These are phyloP conservation scores for Microtus pennsylvanicus DNA, from an alignment of 2,113 vertebrate genomes.

Conservation along the genomic window DNA sequence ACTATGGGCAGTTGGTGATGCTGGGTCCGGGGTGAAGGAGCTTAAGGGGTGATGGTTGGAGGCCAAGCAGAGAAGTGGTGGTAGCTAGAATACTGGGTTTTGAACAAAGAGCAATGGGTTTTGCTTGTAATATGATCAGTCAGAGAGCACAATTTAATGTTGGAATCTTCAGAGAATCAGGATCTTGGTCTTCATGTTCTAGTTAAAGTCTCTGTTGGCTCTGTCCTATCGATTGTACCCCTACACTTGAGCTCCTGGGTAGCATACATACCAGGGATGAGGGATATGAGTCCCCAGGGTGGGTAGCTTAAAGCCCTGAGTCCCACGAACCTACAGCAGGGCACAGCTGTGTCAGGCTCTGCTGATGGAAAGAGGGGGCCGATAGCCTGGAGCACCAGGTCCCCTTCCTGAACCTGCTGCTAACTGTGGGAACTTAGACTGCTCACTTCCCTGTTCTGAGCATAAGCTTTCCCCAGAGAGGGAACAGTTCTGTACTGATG, in stretches of 20 bases:
- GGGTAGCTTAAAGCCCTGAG: neutral
- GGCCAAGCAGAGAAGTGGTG: neutral
- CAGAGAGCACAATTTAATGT: fast-evolving
- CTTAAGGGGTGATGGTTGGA: neutral
- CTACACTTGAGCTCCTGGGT: too few species aligned
- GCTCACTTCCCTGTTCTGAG: neutral
- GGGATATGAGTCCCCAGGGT: neutral
- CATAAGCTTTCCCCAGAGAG: neutral
- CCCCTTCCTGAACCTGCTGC: neutral
- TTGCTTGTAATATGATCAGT: neutral
- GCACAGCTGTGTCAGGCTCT: too few species aligned
- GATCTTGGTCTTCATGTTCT: fast-evolving
- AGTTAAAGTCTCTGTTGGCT: neutral
- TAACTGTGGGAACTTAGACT: neutral
- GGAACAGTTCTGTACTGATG: neutral
- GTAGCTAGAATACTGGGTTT: neutral
- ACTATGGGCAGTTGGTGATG: neutral
- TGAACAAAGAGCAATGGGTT: neutral
- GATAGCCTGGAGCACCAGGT: fast-evolving
- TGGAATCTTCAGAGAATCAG: neutral
- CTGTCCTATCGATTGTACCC: neutral
- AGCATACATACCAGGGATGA: neutral
- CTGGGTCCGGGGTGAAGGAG: neutral
- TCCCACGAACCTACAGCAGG: fast-evolving
- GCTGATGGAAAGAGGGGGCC: fast-evolving